Evolutionary conservation across 2,888 invertebrate genomes (phyloP), one percentile per base, ranked within the genome.

Genomic region (Epinotia ramella): DNA sequence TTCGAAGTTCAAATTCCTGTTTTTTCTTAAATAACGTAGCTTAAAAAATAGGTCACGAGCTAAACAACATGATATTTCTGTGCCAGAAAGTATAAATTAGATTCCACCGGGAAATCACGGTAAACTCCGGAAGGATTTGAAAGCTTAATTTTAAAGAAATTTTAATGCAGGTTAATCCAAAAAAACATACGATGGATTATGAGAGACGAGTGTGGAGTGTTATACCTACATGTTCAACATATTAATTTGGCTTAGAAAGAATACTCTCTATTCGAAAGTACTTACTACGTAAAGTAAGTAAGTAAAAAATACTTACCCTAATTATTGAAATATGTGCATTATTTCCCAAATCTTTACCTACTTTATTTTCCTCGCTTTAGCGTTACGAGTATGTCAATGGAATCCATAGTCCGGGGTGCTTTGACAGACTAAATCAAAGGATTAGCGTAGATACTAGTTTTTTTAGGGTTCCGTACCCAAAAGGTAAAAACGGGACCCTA

Each of bases 21-120:
- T 4, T 46, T 57, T 57, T 20, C 57, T 24, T 7, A 59, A 56
- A 67, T 6, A 66, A 49, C n/a, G 12, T 13, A 12, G 3, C 7
- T 49, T 13, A 20, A 65, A 57, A 70, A 65, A 60, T 44, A 64
- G 64, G 59, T 70, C 70, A 65, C 33, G 60, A 40, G 60, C 40
- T 64, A 64, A 64, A 69, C 40, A 62, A 56, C 28, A 60, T 40
- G n/a, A 64, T 49, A 71, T 71, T 70, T 71, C 40, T 66, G 53
- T 44, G 60, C 53, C 70, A 44, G 70, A 66, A 53, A 40, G 67
- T 69, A 69, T 68, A 69, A 57, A 75, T 40, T 66, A 65, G 40
- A 57, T 60, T 71, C 75, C 75, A 66, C 59, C 2, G 75, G 75
- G 75, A 75, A 75, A 75, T 75, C 65, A 66, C 63, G 20, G 69